Evolutionary conservation across 2,113 vertebrate genomes (phyloP), one percentile per base, ranked within the genome.

Genomic region (Columbina picui): DNA sequence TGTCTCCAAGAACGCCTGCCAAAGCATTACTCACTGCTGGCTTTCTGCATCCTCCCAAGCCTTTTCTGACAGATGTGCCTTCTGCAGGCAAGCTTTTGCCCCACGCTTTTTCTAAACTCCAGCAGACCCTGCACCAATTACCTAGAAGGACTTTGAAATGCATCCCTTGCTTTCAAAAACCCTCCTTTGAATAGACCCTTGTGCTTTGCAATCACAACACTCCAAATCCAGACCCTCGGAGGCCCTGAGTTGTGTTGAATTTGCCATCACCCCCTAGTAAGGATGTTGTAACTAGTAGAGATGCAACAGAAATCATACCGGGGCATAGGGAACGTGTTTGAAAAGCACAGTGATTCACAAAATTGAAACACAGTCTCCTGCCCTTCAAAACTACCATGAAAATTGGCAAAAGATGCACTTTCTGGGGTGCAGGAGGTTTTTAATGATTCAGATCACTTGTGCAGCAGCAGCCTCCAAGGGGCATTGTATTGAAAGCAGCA

Each of bases 1-100:
- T 94, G 92, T 69, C 86, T 81, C 56, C 76, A 53, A 53, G 52
- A 81, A 19, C 0, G 5, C 30, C 53, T 95, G 92, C 88, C 92
- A 94, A 76, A 65, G 87, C 61, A 38, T 93, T 69, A 16, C 75
- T 94, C 90, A 77, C n/a, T 19, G 12, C 68, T 84, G 84, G 22
- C 70, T 83, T 17, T 25, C 68, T 55, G 50, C 88, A 45, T 55
- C 76, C 90, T 86, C 64, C 47, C 0, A 34, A 59, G 94, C 83
- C 85, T 36, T 25, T 65, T 38, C 82, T 59, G 70, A 70, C 71
- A 77, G 73, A 84, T 32, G 65, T 87, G 96, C 78, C 87, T 95
- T 85, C 87, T 3, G 0, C 74, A 61, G 89, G 84, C 84, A 69
- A 41, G 68, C 49, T 87, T 68, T 55, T 55, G 68, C 86, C 80